These are phyloP conservation scores for Alces alces DNA, from an alignment of 2,113 vertebrate genomes.

Conservation along the genomic window DNA sequence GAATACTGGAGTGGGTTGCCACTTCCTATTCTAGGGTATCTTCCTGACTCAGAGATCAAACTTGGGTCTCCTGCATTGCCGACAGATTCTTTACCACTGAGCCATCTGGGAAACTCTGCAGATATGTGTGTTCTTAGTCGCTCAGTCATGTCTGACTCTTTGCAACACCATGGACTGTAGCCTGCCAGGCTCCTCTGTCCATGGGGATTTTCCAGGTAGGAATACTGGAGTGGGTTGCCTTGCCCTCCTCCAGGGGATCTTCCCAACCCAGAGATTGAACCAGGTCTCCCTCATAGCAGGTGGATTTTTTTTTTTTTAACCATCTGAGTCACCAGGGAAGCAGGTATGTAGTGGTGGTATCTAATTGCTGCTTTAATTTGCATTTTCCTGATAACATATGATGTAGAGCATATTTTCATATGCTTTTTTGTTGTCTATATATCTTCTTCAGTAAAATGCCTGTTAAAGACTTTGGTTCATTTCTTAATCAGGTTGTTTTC, in stretches of 20 bases:
- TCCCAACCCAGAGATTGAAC: background rate
- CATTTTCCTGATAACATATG: background rate
- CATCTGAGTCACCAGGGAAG: background rate
- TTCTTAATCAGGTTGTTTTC: background rate
- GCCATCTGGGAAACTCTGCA: background rate
- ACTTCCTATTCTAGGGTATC: background rate
- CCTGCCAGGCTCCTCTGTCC: background rate
- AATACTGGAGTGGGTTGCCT: background rate
- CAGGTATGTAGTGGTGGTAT: background rate
- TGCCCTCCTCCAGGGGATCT: background rate
- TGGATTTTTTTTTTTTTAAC: background rate
- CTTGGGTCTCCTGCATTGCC: background rate
- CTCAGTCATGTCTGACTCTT: background rate
- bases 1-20: background rate
- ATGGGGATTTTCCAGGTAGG: background rate
- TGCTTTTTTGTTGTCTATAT: background rate
- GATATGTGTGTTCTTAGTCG: background rate
- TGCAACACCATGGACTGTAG: background rate
- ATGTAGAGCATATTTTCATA: background rate
- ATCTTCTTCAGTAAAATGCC: background rate
- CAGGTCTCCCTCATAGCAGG: background rate
- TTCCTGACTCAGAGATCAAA: background rate
- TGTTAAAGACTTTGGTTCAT: background rate
- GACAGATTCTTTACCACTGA: background rate
- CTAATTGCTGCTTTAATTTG: background rate